Conservation (phyloP, 2,888 invertebrate species). For the Sturmia bella region DNA sequence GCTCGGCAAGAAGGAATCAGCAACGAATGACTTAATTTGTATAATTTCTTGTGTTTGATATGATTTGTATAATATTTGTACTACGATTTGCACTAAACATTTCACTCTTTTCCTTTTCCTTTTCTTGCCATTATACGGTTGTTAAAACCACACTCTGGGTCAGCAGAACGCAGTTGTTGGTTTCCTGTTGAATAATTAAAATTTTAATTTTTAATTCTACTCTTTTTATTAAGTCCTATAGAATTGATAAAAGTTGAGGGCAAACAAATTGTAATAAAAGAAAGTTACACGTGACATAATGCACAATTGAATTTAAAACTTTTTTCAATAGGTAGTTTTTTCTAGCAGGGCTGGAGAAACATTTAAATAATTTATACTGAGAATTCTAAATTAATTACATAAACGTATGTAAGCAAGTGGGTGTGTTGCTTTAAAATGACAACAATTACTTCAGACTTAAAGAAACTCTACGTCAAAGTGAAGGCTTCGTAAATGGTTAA, state of each 20-base stretch:
- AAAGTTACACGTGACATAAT: not conserved
- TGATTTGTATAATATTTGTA: conserved; percentile 38
- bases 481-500: no score
- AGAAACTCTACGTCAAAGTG: no score
- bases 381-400: no score
- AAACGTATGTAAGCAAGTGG: no score
- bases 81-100: conserved; percentile 44
- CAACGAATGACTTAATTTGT: conserved; percentile 40
- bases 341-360: no score
- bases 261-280: not conserved
- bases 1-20: conserved; percentile 2
- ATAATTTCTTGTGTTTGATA: conserved; percentile 15
- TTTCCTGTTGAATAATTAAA: conserved; percentile 10
- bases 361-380: no score
- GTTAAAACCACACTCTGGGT: not conserved
- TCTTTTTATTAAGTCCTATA: not conserved
- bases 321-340: not conserved
- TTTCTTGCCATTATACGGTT: no score
- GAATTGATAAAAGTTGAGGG: not conserved
- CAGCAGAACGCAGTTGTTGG: conserved; percentile 13
- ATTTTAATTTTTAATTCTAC: conserved; percentile 2
- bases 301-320: not conserved
- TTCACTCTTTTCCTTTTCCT: not conserved
- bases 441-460: no score
- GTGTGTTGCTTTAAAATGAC: no score